Evolutionary conservation across 2,113 vertebrate species (phyloP).

Genomic region (Prietella phreatophila): DNA sequence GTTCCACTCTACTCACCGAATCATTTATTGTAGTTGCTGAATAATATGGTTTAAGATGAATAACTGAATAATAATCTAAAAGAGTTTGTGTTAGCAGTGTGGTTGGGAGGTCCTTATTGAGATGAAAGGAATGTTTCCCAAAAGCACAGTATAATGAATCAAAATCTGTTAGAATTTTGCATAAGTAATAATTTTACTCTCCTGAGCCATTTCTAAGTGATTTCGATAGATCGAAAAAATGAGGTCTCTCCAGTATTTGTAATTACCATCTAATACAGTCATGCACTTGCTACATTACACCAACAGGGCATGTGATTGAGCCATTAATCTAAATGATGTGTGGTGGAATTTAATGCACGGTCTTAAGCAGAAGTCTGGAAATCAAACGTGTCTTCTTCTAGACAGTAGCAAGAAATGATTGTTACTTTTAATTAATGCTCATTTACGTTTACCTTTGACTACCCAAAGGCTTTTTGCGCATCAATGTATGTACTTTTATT

Average conservation of each 20-base stretch:
- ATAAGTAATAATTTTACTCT: background rate
- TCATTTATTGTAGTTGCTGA: background rate
- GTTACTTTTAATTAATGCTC: background rate
- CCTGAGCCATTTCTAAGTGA: background rate
- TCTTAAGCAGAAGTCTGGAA: background rate
- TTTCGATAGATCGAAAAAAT: background rate
- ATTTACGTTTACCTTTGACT: background rate
- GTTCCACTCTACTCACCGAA: background rate
- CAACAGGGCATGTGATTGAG: constrained; percentile 10
- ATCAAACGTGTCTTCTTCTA: background rate
- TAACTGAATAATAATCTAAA: background rate
- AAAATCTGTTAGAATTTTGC: background rate
- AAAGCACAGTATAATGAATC: background rate
- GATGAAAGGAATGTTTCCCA: background rate
- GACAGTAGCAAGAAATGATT: background rate
- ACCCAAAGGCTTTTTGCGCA: background rate
- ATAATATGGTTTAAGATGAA: constrained; percentile 5
- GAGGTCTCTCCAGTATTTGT: background rate
- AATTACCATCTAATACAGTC: background rate
- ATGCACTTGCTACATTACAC: constrained; percentile 9
- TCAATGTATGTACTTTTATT: background rate
- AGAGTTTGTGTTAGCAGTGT: background rate
- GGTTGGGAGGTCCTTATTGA: background rate
- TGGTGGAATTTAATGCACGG: background rate
- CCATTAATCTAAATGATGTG: background rate